Base-by-base conservation (phyloP, 2,888 invertebrate genomes). In the Lypha dubia region DNA sequence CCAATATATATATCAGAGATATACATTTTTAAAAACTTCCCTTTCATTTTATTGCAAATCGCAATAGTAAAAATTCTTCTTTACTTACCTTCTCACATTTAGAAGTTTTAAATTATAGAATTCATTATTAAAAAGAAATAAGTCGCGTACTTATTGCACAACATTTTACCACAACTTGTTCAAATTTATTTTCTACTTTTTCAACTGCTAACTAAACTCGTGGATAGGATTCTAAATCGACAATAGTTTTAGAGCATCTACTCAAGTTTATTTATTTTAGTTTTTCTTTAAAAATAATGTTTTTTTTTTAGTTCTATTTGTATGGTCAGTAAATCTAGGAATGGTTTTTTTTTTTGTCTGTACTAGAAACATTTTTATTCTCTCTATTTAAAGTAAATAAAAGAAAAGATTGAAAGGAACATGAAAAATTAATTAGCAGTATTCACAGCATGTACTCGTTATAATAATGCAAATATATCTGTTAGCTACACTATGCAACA, bases 281-380 rank as follows among this genome's bases (percentile, higher is more conserved):
- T 20, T 35, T 22, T 62, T 63, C 17, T 56, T 75, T 49, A 9
- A 56, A 60, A 71, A 17, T 76, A 67, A 38, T 67, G 41, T 77
- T 81, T n/a, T n/a, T n/a, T n/a, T n/a, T n/a, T 56, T 28, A 17
- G 17, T 65, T 80, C 22, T 46, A 56, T 73, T 68, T 70, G 63
- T 46, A 51, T 67, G 70, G 71, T 60, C 76, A 71, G 71, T 77
- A 65, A 51, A 77, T 73, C 44, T 28, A 73, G 35, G 56, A 7
- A 51, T 49, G n/a, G n/a, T n/a, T n/a, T n/a, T n/a, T 62, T 74
- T 60, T 24, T 51, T 15, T 28, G 35, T 58, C 9, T 62, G 32
- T n/a, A 6, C 0, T 4, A 24, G 35, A 53, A 46, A 41, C 13
- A 15, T 15, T 22, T 6, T 22, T 20, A 3, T 70, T 24, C 60